Evolutionary conservation across 2,797 vertebrate genomes (phyloP), one percentile per base, ranked within the genome.

Genomic region (Catostomus latipinnis): DNA sequence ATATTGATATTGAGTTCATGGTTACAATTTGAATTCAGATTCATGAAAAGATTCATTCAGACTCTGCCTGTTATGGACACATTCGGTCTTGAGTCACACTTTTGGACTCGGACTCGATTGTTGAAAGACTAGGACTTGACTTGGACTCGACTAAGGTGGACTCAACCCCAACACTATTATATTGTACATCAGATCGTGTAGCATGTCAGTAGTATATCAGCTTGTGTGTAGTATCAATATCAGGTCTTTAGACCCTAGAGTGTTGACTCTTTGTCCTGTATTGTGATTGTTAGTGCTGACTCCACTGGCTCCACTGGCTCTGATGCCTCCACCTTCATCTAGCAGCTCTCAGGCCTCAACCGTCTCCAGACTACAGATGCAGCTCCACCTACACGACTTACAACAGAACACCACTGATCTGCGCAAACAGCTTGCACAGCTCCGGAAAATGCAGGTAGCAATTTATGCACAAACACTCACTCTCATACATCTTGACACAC

Each of bases 351-450:
- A 93, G 83, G 88, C 95, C 88, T 95, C 94, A 4, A 92, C 95
- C 7, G 85, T 96, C 81, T 93, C 90, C 73, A 95, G 95, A 57
- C 85, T 98, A 87, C 96, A 98, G 92, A 97, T 99, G 96, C 96
- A 98, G 91, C 94, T 98, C 79, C 96, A 98, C 85, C 93, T 99
- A 83, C 96, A 97, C 0, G 96, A 96, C 87, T 93, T 99, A 83
- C 97, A 98, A 91, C 96, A 96, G 85, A 99, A 97, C 0, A 94
- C 98, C 89, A 96, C 93, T 0, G 96, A 98, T 88, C 94, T 99
- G 77, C 96, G 97, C 71, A 95, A 96, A 85, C 97, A 99, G 90
- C 95, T 99, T 13, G 87, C 92, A 83, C 97, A 98, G 88, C 88
- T 99, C 74, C 94, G 94, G 84, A 99, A 96, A 85, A 92, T 96